These are phyloP conservation scores for Schizopygopsis pylzovi DNA, from an alignment of 2,797 vertebrate species.

Conservation along the genomic window DNA sequence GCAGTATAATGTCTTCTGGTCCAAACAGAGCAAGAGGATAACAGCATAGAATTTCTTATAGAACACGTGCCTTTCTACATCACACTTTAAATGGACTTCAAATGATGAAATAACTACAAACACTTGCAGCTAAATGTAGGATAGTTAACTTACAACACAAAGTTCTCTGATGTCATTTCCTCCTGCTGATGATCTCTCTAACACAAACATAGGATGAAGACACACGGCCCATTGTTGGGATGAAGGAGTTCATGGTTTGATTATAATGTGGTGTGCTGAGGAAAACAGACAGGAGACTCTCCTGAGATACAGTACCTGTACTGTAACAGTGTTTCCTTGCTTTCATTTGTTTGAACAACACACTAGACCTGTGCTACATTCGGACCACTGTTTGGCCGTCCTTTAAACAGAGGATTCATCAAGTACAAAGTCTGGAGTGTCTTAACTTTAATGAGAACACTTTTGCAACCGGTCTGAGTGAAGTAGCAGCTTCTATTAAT, in stretches of 20 bases:
- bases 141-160: slow-evolving; percentile 17
- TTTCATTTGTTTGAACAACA: slow-evolving; percentile 31
- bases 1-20: slow-evolving; percentile 77
- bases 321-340: not conserved
- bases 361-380: slow-evolving; percentile 5
- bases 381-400: slow-evolving; percentile 17
- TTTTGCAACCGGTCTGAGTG: not conserved
- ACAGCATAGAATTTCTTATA: slow-evolving; percentile 6
- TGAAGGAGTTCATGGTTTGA: slow-evolving; percentile 7
- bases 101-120: not conserved
- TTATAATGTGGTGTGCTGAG: slow-evolving; percentile 7
- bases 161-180: slow-evolving; percentile 37
- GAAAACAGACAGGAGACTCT: slow-evolving; percentile 25
- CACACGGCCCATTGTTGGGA: slow-evolving; percentile 49
- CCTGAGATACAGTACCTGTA: not conserved
- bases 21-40: slow-evolving; percentile 9
- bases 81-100: not conserved
- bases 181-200: slow-evolving; percentile 39
- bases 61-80: slow-evolving; percentile 9
- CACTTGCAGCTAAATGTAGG: slow-evolving; percentile 20
- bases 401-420: not conserved
- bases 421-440: not conserved
- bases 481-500: not conserved
- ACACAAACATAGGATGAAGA: slow-evolving; percentile 46
- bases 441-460: not conserved